These are phyloP conservation scores for Calyptommatus sinebrachiatus DNA, from an alignment of 2,113 vertebrate species.

Conservation along the genomic window DNA sequence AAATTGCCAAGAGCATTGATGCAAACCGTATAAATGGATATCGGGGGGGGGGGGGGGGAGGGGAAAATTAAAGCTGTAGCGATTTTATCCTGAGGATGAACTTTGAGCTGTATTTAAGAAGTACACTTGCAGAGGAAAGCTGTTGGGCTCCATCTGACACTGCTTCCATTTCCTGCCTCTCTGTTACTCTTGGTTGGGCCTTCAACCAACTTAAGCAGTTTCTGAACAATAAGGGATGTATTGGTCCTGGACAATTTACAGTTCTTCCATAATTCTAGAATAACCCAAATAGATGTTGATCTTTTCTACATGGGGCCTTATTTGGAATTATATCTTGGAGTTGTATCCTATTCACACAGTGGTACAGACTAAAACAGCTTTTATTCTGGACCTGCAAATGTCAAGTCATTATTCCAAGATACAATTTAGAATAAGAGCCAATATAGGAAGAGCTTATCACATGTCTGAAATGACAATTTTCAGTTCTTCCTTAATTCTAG, in stretches of 20 bases:
- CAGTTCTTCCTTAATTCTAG: not conserved
- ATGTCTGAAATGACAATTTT: too few relatives aligned
- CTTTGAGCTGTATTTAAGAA: conserved; percentile 45
- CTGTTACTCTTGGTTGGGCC: not conserved
- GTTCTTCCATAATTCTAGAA: not conserved
- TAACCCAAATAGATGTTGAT: not conserved
- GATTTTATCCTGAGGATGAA: conserved; percentile 31
- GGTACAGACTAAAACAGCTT: too few relatives aligned
- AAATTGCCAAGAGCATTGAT: conserved; percentile 50
- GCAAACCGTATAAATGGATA: conserved; percentile 47
- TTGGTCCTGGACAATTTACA: too few relatives aligned
- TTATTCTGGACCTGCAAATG: too few relatives aligned
- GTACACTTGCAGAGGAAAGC: conserved; percentile 37
- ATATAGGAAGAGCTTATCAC: too few relatives aligned
- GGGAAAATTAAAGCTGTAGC: conserved; percentile 51
- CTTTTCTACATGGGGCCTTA: too few relatives aligned
- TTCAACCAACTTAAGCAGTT: too few relatives aligned
- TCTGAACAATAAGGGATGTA: too few relatives aligned
- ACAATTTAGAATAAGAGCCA: too few relatives aligned
- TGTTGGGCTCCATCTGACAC: conserved; percentile 37
- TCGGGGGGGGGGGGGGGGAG: conserved; percentile 30
- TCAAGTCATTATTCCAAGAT: too few relatives aligned
- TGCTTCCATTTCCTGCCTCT: conserved; percentile 27
- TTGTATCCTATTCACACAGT: too few relatives aligned
- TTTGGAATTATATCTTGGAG: too few relatives aligned